Percentiles rank a stretch among this genome's conserved stretches.
Conservation (phyloP, 2,113 vertebrate species). For the Corythoichthys haematopterus region DNA sequence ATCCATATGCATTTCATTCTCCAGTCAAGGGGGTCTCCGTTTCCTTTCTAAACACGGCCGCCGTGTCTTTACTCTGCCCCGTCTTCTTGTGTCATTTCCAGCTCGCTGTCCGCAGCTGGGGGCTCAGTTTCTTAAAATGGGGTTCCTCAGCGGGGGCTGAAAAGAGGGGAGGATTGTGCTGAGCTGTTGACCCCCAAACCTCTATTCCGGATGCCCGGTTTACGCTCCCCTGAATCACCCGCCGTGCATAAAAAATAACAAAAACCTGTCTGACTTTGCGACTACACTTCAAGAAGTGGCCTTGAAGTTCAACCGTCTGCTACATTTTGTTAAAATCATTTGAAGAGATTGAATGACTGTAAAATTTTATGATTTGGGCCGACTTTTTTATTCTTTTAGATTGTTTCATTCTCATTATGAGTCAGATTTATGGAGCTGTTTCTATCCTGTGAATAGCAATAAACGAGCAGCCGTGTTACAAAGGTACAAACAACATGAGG, state of each 20-base stretch:
- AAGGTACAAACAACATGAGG: background rate
- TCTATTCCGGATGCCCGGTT: conserved; percentile 12
- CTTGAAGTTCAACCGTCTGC: background rate
- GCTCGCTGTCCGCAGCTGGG: conserved; percentile 75
- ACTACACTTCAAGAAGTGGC: background rate
- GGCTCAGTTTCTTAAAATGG: conserved; percentile 99
- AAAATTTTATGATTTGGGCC: too few relatives aligned
- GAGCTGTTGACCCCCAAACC: conserved; percentile 84
- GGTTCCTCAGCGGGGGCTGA: conserved; percentile 98
- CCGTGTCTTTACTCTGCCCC: conserved; percentile 42
- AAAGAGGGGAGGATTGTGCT: conserved; percentile 98
- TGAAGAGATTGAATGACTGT: too few relatives aligned
- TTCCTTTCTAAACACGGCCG: conserved; percentile 53
- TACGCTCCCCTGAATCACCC: conserved; percentile 32
- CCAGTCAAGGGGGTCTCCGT: conserved; percentile 48
- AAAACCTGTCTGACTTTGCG: conserved; percentile 2
- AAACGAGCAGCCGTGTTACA: background rate
- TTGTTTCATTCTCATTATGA: too few relatives aligned
- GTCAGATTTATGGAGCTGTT: too few relatives aligned
- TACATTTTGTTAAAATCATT: too few relatives aligned
- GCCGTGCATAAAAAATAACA: conserved; percentile 29
- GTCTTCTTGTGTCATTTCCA: conserved; percentile 52
- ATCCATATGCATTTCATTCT: conserved; percentile 55
- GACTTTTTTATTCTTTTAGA: background rate
- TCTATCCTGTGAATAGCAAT: background rate